Evolutionary conservation across 2,888 invertebrate genomes (phyloP), one percentile per base, ranked within the genome.

Genomic region (Lacanobia wlatinum): DNA sequence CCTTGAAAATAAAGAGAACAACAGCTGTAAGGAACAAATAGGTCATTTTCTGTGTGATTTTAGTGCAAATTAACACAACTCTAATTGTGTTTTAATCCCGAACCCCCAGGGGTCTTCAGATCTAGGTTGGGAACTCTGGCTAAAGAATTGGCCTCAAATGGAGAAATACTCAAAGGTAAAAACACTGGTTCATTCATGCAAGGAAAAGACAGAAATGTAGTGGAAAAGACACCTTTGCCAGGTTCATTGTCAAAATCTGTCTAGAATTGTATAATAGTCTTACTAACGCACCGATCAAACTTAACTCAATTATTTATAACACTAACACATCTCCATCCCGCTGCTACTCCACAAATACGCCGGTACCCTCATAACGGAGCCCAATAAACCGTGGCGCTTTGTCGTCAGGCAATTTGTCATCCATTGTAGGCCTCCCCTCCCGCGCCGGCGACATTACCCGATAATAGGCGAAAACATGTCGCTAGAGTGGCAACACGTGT

Each of bases 301-400:
- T 43, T 43, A 43, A 43, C 43, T 18, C 3, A 48, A 18, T 1
- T 34, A n/a, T n/a, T 56, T 56, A 34, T n/a, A 34, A 4, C 34
- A 5, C n/a, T 34, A 53, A 62, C 9, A 28, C 58, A 16, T 10
- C 67, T 80, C 88, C 58, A 78, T 89, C 87, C 90, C 77, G 88
- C 53, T 80, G 1, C 2, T 91, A 81, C 85, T 75, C 90, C 63
- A 50, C 84, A 92, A 93, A 86, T 92, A 90, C 91, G 92, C 91
- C 87, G 93, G 91, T 94, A 94, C 94, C 94, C 94, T 95, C 93
- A 94, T 95, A 95, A 94, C 94, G 92, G 89, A 73, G 91, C 91
- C 94, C 95, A 94, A 95, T 95, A 95, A 95, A 95, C 95, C 94
- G 90, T 93, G 91, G 92, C 91, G 94, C 95, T 95, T 95, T 95